These are phyloP conservation scores for Cebus imitator DNA, from an alignment of 2,113 vertebrate genomes.

Conservation along the genomic window DNA sequence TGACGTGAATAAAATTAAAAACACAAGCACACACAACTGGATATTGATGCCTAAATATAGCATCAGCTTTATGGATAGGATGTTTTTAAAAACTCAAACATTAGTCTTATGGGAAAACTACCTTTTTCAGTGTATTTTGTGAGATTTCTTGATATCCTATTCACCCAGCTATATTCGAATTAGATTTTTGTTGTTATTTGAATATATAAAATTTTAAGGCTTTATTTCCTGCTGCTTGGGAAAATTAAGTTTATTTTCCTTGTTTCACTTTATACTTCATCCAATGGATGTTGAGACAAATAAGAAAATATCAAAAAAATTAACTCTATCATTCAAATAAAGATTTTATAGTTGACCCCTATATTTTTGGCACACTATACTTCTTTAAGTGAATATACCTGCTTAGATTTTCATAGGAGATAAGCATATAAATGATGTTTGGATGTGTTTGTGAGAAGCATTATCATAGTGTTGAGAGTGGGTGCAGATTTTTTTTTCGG, in stretches of 20 bases:
- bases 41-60: neutral
- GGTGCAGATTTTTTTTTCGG: neutral
- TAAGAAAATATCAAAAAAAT: slow-evolving; percentile 15
- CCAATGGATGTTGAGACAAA: neutral
- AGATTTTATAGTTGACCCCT: neutral
- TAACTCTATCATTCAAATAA: neutral
- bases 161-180: neutral
- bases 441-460: slow-evolving; percentile 5
- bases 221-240: neutral
- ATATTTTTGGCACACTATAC: neutral
- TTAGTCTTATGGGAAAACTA: slow-evolving; percentile 31
- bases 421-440: slow-evolving; percentile 8
- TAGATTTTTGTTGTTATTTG: slow-evolving; percentile 50
- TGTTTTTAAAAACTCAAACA: neutral
- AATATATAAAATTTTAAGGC: slow-evolving; percentile 33
- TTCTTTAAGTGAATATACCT: slow-evolving; percentile 28
- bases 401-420: neutral
- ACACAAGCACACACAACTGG: neutral
- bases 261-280: slow-evolving; percentile 34
- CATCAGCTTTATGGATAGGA: neutral
- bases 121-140: slow-evolving; percentile 33
- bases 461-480: neutral
- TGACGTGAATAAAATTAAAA: slow-evolving; percentile 34
- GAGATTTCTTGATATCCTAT: neutral
- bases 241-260: slow-evolving; percentile 49